Conservation (phyloP, 2,113 vertebrate species). For the Dascyllus trimaculatus region DNA sequence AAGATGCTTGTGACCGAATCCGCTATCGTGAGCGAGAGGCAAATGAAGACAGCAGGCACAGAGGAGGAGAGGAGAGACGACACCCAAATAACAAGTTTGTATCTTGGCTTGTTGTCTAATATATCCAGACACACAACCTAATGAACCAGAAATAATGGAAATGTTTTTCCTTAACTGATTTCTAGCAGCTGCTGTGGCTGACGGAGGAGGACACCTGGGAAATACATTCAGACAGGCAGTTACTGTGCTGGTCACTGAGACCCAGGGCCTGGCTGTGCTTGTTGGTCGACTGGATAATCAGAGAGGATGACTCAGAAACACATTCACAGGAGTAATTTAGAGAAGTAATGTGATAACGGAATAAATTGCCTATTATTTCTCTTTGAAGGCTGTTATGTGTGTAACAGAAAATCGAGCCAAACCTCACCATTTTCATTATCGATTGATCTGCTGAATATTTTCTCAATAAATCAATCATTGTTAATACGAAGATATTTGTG, state of each 20-base stretch:
- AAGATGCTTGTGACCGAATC: slow-evolving; percentile 24
- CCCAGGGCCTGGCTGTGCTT: slow-evolving; percentile 2
- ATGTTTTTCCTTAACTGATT: slow-evolving; percentile 40
- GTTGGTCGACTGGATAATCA: slow-evolving; percentile 26
- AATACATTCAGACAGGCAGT: slow-evolving; percentile 33
- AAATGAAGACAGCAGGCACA: slow-evolving; percentile 1
- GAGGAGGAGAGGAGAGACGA: slow-evolving; percentile 16
- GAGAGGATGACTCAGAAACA: slow-evolving; percentile 17
- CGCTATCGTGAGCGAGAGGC: slow-evolving; percentile 9
- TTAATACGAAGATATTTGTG: too few species aligned
- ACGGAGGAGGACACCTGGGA: slow-evolving; percentile 3
- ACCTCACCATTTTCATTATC: not conserved
- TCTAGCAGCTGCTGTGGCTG: slow-evolving; percentile 23
- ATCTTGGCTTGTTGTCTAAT: slow-evolving; percentile 31
- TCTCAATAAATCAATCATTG: not conserved
- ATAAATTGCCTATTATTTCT: not conserved
- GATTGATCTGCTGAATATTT: not conserved
- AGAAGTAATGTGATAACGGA: not conserved
- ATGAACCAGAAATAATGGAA: slow-evolving; percentile 51
- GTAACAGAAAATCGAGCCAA: not conserved
- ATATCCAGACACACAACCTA: slow-evolving; percentile 43
- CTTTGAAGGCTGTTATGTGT: not conserved
- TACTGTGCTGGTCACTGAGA: slow-evolving; percentile 11
- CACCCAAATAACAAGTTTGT: slow-evolving; percentile 11
- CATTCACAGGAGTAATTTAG: not conserved